Base-by-base conservation (phyloP, 2,797 vertebrate species). In the Dendrocincla tyrannina region DNA sequence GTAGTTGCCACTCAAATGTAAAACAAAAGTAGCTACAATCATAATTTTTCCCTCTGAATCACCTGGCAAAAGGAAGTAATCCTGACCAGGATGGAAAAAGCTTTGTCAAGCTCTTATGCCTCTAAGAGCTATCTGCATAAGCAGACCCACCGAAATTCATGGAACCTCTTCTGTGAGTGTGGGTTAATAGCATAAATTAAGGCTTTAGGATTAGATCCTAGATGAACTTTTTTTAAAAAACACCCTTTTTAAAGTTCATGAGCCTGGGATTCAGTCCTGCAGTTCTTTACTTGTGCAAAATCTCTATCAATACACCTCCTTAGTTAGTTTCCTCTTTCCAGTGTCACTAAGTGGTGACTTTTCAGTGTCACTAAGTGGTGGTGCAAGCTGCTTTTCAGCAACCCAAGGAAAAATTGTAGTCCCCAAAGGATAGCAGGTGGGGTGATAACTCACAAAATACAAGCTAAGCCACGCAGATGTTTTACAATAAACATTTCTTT, bases 21-120 rank as follows among this genome's bases (percentile, higher is more conserved):
- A 96, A 96, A 93, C 39, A 82, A 94, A 96, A 94, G 81, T 44
- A 94, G 85, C 79, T 91, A 60, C 72, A 76, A 39, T 81, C 50
- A 30, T 58, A 47, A 67, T 58, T 92, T 93, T 87, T 55, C 74
- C 74, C 68, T 87, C 82, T 91, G 68, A 88, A 79, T 82, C 67
- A 82, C 66, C 80, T 46, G 39, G 55, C 66, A 62, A 87, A 75
- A 85, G 75, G 76, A 90, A 89, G 22, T 42, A 89, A 58, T 82
- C 88, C 77, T 78, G 68, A 78, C 73, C 74, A 69, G 67, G 68
- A 68, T 25, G 59, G 37, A 66, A 87, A 89, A 92, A 73, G 7
- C 17, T 91, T 78, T 53, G 28, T 58, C 52, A 76, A 73, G 39
- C 68, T 89, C 58, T 92, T 85, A 60, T 8, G 22, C 37, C n/a